These are phyloP conservation scores for Lophius piscatorius DNA, from an alignment of 2,113 vertebrate species.

Conservation along the genomic window DNA sequence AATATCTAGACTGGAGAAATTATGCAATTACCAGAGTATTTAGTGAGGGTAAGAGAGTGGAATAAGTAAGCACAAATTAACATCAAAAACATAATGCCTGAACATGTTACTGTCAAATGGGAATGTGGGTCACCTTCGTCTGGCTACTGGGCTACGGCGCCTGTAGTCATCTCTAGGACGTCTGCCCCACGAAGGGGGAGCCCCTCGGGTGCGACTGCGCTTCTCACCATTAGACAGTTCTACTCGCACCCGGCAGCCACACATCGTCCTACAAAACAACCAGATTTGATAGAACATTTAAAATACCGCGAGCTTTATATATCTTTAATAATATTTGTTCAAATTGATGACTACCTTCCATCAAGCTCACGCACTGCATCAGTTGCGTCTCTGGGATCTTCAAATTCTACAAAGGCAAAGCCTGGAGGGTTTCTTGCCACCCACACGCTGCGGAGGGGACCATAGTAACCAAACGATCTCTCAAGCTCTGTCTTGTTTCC, in stretches of 20 bases:
- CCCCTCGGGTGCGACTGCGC: conserved; percentile 91
- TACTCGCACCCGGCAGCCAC: conserved; percentile 94
- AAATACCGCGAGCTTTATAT: not conserved
- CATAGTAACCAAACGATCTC: conserved; percentile 95
- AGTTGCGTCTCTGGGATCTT: conserved; percentile 96
- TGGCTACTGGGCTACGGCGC: conserved; percentile 88
- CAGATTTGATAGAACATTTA: fast-evolving
- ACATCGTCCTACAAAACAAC: conserved; percentile 84
- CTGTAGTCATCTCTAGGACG: conserved; percentile 94
- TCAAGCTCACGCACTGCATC: conserved; percentile 98
- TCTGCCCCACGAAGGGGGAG: conserved; percentile 93
- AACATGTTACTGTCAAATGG: conserved; percentile 21
- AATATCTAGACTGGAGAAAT: conserved; percentile 44
- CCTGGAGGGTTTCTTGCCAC: conserved; percentile 97
- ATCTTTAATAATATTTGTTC: fast-evolving
- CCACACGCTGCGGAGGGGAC: conserved; percentile 96
- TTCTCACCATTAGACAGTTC: conserved; percentile 97
- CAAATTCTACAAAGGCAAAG: conserved; percentile 98
- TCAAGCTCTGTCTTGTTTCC: conserved; percentile 98
- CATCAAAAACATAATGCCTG: conserved; percentile 13
- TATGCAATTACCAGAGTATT: conserved; percentile 49
- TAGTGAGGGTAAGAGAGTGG: conserved; percentile 45
- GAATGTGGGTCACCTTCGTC: conserved; percentile 86
- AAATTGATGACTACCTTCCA: conserved; percentile 84
- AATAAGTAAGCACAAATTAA: conserved; percentile 37